Conservation (phyloP, 2,888 invertebrate species). For the Ophion ellenae region DNA sequence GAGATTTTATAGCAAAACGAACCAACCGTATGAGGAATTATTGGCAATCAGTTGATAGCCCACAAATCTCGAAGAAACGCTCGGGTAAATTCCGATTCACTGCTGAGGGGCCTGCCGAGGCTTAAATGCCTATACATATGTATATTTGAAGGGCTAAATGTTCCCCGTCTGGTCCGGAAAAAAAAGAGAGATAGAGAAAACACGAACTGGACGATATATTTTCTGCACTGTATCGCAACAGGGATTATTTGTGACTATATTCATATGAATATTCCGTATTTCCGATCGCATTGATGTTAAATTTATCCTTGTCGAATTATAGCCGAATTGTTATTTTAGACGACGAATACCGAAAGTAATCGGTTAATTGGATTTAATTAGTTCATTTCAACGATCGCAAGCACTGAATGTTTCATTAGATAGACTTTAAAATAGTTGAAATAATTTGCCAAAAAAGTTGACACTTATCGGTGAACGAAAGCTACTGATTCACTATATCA, state of each 20-base stretch:
- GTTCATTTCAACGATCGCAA: background rate
- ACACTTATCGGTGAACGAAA: background rate
- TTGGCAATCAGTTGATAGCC: slow-evolving; percentile 67
- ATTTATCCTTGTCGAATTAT: background rate
- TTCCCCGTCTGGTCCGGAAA: slow-evolving; percentile 8
- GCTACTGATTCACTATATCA: no score
- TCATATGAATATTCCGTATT: background rate
- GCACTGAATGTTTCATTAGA: background rate
- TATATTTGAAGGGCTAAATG: slow-evolving; percentile 34
- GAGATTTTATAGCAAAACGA: slow-evolving; percentile 31
- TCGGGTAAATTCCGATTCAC: slow-evolving; percentile 27
- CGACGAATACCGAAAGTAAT: background rate
- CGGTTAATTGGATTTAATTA: background rate
- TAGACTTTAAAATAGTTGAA: no score
- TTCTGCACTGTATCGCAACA: slow-evolving; percentile 15
- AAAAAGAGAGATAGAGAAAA: background rate
- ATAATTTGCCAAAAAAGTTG: no score
- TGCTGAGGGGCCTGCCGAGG: slow-evolving; percentile 21
- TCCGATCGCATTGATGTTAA: background rate
- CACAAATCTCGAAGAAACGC: slow-evolving; percentile 57
- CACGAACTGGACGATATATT: background rate
- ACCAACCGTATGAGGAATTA: slow-evolving; percentile 58
- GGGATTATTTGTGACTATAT: slow-evolving; percentile 36
- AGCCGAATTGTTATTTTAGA: no score
- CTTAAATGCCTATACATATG: slow-evolving; percentile 33